Evolutionary conservation across 2,797 vertebrate genomes (phyloP).

Genomic region (Zenarchopterus dispar): DNA sequence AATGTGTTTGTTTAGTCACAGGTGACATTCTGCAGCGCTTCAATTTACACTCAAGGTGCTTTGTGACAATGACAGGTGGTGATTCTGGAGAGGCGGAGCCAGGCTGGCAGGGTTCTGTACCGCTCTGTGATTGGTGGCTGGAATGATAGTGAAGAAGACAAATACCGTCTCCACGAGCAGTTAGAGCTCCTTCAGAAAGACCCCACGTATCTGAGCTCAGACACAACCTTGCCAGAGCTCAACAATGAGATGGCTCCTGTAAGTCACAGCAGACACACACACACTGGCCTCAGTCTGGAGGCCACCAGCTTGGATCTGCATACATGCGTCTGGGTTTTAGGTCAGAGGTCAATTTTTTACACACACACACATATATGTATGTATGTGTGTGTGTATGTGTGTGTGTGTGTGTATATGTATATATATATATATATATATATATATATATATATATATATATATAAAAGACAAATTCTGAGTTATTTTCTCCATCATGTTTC

Average conservation of each 20-base stretch:
- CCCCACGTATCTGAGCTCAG: constrained; percentile 85
- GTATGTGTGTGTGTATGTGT: too few relatives aligned
- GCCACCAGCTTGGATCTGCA: background rate
- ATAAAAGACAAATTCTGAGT: too few relatives aligned
- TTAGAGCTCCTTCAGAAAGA: constrained; percentile 91
- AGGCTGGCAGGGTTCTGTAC: constrained; percentile 85
- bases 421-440: too few relatives aligned
- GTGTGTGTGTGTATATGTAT: too few relatives aligned
- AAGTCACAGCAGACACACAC: constrained; percentile 57
- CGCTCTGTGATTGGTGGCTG: constrained; percentile 87
- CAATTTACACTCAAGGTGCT: constrained; percentile 32
- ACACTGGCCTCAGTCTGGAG: background rate
- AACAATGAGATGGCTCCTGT: constrained; percentile 94
- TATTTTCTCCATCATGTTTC: too few relatives aligned
- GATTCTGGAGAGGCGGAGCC: constrained; percentile 90
- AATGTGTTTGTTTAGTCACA: constrained; percentile 30
- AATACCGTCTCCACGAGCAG: constrained; percentile 86
- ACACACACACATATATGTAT: too few relatives aligned
- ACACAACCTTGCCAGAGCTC: constrained; percentile 88
- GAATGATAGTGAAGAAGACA: constrained; percentile 91
- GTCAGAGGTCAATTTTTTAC: too few relatives aligned
- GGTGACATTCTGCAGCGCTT: constrained; percentile 10
- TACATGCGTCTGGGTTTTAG: too few relatives aligned
- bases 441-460: too few relatives aligned
- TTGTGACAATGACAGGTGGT: constrained; percentile 85